phyloP scores from a whole-genome alignment of 2,113 vertebrate species.

The Varanus komodoensis region DNA sequence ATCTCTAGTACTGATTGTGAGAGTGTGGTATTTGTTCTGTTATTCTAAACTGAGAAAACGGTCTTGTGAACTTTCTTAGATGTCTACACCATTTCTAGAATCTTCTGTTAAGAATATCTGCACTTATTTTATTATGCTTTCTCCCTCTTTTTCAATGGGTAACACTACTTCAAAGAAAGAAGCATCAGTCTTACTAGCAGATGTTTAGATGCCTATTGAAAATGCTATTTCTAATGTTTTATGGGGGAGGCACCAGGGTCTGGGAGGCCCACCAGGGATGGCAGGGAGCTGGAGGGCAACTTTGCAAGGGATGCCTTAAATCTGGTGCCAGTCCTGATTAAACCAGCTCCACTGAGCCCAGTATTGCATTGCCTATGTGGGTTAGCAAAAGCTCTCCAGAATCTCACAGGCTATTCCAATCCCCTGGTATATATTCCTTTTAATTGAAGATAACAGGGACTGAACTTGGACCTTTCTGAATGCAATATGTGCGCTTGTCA shows the following conservation, averaged over 20 bases:
- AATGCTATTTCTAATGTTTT: too few relatives aligned
- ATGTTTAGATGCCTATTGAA: not conserved
- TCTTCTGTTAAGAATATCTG: not conserved
- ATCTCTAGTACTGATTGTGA: not conserved
- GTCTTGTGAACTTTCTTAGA: not conserved
- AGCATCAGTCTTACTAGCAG: not conserved
- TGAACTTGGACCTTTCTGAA: not conserved
- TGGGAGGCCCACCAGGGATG: too few relatives aligned
- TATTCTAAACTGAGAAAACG: not conserved
- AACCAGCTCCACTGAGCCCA: too few relatives aligned
- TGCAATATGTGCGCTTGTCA: not conserved
- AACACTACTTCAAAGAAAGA: not conserved
- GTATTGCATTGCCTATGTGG: not conserved
- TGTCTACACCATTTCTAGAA: not conserved
- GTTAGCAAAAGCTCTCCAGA: too few relatives aligned
- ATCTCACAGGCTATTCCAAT: not conserved
- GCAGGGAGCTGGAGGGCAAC: too few relatives aligned
- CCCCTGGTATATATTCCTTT: not conserved
- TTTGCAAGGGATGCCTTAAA: not conserved
- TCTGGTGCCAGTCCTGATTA: too few relatives aligned
- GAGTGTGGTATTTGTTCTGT: not conserved
- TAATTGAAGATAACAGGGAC: not conserved
- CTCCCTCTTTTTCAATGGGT: not conserved
- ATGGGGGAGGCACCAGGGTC: too few relatives aligned
- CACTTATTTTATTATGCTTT: not conserved